Evolutionary conservation across 1,140 invertebrate genomes (phyloP).

Genomic region (Dolichoris vasculosae): DNA sequence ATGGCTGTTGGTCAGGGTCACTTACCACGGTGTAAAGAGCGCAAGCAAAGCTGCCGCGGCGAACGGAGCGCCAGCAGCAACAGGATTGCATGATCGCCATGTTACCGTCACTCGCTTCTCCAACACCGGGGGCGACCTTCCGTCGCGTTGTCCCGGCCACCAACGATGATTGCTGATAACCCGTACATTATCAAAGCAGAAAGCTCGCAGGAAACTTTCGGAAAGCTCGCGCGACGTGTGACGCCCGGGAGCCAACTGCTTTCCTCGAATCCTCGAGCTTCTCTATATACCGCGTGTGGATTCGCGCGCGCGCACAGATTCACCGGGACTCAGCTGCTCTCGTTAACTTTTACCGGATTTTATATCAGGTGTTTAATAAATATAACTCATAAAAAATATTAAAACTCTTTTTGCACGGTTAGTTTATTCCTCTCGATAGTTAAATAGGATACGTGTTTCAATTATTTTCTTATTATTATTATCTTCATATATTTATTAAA

Average conservation of each 20-base stretch:
- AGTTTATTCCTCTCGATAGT: too few species aligned
- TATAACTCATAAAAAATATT: too few species aligned
- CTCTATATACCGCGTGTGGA: neutral
- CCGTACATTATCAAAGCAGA: neutral
- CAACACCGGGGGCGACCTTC: neutral
- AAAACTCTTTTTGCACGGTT: too few species aligned
- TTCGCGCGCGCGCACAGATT: neutral
- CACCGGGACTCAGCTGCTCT: neutral
- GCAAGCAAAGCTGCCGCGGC: constrained; percentile 85
- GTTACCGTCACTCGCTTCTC: neutral
- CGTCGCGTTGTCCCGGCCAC: too few species aligned
- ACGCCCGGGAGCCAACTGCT: neutral
- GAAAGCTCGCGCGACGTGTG: neutral
- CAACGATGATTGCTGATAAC: neutral
- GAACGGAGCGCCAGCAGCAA: constrained; percentile 87
- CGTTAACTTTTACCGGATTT: neutral
- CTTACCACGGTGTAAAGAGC: constrained; percentile 85
- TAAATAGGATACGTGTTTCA: too few species aligned
- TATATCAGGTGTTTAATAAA: too few species aligned
- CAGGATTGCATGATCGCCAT: constrained; percentile 88
- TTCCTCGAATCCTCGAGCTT: neutral
- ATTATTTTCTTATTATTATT: too few species aligned
- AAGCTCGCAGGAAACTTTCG: neutral
- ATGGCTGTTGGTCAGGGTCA: too few species aligned
- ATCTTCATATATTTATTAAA: too few species aligned